Conservation (phyloP, 2,113 vertebrate species). For the Saguinus imperator region DNA sequence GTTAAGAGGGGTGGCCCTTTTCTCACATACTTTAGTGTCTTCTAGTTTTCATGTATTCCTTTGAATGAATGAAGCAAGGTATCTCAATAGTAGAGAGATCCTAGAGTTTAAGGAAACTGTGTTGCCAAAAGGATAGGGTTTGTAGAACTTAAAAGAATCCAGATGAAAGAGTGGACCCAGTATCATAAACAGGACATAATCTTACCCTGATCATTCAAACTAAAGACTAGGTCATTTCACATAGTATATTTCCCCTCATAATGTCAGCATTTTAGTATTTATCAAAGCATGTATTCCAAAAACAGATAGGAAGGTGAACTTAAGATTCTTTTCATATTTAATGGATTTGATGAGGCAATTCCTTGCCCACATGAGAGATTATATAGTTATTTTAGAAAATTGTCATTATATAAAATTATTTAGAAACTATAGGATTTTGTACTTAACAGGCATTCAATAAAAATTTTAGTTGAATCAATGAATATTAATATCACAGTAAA, state of each 20-base stretch:
- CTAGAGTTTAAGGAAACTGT: neutral
- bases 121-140: neutral
- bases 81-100: neutral
- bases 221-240: neutral
- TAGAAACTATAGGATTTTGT: neutral
- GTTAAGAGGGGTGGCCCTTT: neutral
- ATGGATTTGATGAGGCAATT: neutral
- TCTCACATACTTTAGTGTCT: neutral
- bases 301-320: neutral
- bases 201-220: neutral
- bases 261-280: neutral
- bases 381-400: constrained; percentile 4
- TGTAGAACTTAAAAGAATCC: neutral
- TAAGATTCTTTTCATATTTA: constrained; percentile 4
- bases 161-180: neutral
- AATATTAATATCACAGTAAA: neutral
- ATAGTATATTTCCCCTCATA: neutral
- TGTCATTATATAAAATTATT: neutral
- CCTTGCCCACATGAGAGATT: neutral
- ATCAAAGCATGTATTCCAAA: neutral
- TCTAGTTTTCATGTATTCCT: neutral
- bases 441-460: neutral
- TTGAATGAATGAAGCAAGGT: neutral
- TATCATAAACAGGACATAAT: neutral
- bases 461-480: neutral